Evolutionary conservation across 2,113 vertebrate genomes (phyloP).

Genomic region (Lagopus leucura): DNA sequence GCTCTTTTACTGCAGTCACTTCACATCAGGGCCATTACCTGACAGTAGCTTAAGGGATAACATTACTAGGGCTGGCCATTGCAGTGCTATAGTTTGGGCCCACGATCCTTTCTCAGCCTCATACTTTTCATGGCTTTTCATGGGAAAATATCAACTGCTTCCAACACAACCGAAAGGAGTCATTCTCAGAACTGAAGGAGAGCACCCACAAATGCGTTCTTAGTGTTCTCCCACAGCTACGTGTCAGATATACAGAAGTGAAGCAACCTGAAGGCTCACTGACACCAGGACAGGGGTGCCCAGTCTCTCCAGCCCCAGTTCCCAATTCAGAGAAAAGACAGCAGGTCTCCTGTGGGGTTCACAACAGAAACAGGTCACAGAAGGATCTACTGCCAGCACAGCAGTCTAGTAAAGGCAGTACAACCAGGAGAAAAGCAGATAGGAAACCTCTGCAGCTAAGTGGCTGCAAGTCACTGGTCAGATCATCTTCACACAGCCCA

Average conservation of each 20-base stretch:
- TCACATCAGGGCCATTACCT: background rate
- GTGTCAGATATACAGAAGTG: background rate
- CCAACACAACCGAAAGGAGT: background rate
- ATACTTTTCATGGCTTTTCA: background rate
- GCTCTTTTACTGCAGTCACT: background rate
- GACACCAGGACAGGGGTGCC: background rate
- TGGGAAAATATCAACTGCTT: background rate
- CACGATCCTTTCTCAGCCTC: background rate
- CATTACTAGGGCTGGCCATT: background rate
- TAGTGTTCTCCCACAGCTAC: background rate
- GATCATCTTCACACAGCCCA: background rate
- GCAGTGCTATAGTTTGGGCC: fast-evolving
- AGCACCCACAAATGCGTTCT: background rate
- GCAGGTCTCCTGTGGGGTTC: background rate
- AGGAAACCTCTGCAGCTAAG: background rate
- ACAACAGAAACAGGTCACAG: background rate
- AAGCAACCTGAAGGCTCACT: background rate
- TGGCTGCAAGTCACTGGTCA: background rate
- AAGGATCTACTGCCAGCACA: background rate
- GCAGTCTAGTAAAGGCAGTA: background rate
- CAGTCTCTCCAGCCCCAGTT: background rate
- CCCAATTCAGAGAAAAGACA: background rate
- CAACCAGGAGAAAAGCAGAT: background rate
- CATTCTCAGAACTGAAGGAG: background rate
- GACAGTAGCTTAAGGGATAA: background rate